Conservation (phyloP, 2,888 invertebrate species). For the Microctonus brassicae region DNA sequence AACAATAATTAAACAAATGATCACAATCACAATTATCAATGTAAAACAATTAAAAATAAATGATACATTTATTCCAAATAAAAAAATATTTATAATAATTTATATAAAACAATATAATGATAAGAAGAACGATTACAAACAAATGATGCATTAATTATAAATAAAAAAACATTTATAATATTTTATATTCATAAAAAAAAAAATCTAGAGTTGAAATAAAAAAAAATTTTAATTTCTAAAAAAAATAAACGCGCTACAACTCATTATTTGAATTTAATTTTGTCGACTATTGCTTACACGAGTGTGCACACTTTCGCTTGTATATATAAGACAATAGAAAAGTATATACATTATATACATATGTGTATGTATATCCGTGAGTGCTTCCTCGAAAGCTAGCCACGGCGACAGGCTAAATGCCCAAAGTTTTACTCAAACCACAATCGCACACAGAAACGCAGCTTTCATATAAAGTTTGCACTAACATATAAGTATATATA, state of each 20-base stretch:
- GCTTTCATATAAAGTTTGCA: constrained; percentile 49
- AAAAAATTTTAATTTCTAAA: neutral
- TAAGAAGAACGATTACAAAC: no score
- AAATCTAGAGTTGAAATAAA: neutral
- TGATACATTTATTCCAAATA: no score
- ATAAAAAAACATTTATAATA: no score
- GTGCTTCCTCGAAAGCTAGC: constrained; percentile 26
- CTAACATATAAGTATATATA: neutral
- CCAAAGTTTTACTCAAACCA: constrained; percentile 56
- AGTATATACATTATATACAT: no score
- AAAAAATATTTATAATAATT: no score
- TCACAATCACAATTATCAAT: no score
- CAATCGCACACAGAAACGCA: constrained; percentile 57
- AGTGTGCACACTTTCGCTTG: neutral
- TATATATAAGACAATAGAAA: neutral
- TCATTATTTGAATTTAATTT: constrained; percentile 39
- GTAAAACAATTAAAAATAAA: no score
- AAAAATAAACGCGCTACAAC: neutral
- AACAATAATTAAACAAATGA: no score
- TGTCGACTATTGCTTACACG: constrained; percentile 17
- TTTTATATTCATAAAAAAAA: no score
- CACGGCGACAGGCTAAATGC: constrained; percentile 57
- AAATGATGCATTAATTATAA: neutral
- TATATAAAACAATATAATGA: no score
- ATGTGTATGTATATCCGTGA: constrained; percentile 4